These are phyloP conservation scores for Ptilonorhynchus violaceus DNA, from an alignment of 2,113 vertebrate genomes.

Conservation along the genomic window DNA sequence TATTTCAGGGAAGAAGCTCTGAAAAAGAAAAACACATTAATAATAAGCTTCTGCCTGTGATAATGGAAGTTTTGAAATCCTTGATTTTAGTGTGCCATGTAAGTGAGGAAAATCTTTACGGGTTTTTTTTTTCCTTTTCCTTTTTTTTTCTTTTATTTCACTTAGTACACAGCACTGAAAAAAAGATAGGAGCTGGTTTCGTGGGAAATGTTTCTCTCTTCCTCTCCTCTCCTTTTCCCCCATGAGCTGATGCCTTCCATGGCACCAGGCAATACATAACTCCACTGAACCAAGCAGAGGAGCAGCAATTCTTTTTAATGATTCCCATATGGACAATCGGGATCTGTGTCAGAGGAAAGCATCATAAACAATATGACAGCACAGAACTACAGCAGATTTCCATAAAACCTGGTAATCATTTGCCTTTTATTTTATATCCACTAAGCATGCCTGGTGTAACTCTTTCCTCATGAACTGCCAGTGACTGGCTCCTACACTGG, in stretches of 20 bases:
- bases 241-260: not conserved
- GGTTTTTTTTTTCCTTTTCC: not conserved
- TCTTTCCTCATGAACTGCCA: not conserved
- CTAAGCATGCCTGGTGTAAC: accelerated
- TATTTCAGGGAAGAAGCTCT: conserved; percentile 47
- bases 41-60: conserved; percentile 59
- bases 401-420: not conserved
- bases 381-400: not conserved
- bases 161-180: not conserved
- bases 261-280: not conserved
- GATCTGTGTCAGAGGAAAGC: not conserved
- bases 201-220: not conserved
- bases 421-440: not conserved
- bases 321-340: not conserved
- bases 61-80: conserved; percentile 51
- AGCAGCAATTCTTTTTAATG: not conserved
- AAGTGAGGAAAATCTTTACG: not conserved
- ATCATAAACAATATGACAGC: not conserved
- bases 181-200: not conserved
- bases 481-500: not conserved
- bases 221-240: not conserved
- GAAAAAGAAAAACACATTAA: conserved; percentile 65
- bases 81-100: not conserved
- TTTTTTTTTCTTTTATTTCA: not conserved
- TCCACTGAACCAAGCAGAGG: not conserved